These are phyloP conservation scores for Zaprionus tsacasi DNA, from an alignment of 1,140 invertebrate species.

Conservation along the genomic window DNA sequence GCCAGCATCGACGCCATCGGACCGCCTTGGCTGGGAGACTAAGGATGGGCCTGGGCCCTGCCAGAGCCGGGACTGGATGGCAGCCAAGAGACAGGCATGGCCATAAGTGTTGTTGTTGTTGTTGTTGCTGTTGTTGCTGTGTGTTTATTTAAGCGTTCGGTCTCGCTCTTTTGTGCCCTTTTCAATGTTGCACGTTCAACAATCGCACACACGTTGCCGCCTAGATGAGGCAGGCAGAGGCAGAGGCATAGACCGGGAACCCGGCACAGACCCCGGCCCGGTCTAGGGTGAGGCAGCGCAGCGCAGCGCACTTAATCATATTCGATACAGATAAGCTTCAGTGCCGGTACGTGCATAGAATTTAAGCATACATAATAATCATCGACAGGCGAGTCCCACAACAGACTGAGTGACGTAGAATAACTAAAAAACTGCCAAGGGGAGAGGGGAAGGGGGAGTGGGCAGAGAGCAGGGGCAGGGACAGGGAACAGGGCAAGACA, in stretches of 20 bases:
- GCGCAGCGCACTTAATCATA: slow-evolving; percentile 81
- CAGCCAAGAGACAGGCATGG: slow-evolving; percentile 35
- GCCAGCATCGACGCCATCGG: slow-evolving; percentile 25
- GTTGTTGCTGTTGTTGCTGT: slow-evolving; percentile 45
- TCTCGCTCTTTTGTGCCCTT: slow-evolving; percentile 67
- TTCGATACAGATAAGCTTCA: slow-evolving; percentile 83
- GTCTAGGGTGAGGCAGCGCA: slow-evolving; percentile 59
- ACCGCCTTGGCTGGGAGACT: slow-evolving; percentile 45
- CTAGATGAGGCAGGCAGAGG: slow-evolving; percentile 18
- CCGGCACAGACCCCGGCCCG: background rate
- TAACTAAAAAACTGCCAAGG: slow-evolving; percentile 26
- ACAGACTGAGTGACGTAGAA: slow-evolving; percentile 48
- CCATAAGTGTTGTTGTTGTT: slow-evolving; percentile 36
- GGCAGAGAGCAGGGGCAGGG: background rate
- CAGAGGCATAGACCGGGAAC: background rate
- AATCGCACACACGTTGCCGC: slow-evolving; percentile 29
- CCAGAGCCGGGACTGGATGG: slow-evolving; percentile 32
- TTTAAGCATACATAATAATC: slow-evolving; percentile 82
- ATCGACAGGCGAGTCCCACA: slow-evolving; percentile 57
- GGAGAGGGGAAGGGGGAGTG: background rate
- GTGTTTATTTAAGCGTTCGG: slow-evolving; percentile 70
- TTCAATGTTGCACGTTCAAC: slow-evolving; percentile 74
- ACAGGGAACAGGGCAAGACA: slow-evolving; percentile 44
- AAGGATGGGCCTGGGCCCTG: slow-evolving; percentile 21
- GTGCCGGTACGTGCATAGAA: slow-evolving; percentile 79